phyloP scores from a whole-genome alignment of 2,113 vertebrate species.

The Thermophis baileyi region DNA sequence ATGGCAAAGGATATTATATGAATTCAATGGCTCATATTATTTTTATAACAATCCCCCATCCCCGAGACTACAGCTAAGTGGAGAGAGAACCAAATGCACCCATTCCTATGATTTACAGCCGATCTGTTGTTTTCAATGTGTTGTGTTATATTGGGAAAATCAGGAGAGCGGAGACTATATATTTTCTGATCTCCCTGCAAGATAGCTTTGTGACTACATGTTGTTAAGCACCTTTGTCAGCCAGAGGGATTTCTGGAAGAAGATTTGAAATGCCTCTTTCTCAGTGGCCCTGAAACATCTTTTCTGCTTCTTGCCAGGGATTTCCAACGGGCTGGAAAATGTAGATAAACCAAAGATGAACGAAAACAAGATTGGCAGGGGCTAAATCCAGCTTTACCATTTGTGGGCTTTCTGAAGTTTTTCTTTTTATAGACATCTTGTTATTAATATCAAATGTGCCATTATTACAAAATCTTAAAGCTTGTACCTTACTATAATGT shows the following conservation, averaged over 20 bases:
- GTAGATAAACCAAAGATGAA: conserved; percentile 29
- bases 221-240: conserved; percentile 1
- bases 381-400: conserved; percentile 24
- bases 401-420: background rate
- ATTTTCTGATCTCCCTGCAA: background rate
- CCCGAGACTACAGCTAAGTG: conserved; percentile 3
- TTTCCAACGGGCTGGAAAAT: conserved; percentile 32
- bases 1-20: background rate
- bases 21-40: background rate
- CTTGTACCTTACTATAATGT: background rate
- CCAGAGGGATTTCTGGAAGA: background rate
- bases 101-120: conserved; percentile 1
- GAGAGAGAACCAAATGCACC: background rate
- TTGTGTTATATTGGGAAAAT: conserved; percentile 29
- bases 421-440: background rate
- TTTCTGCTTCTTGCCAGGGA: background rate
- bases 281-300: background rate
- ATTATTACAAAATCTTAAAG: background rate
- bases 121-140: conserved; percentile 36
- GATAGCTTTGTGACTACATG: background rate
- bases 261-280: background rate
- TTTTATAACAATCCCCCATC: background rate
- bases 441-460: background rate
- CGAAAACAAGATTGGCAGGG: conserved; percentile 31
- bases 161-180: background rate